Base-by-base conservation (phyloP, 2,888 invertebrate genomes). In the Drosophila suboccidentalis region DNA sequence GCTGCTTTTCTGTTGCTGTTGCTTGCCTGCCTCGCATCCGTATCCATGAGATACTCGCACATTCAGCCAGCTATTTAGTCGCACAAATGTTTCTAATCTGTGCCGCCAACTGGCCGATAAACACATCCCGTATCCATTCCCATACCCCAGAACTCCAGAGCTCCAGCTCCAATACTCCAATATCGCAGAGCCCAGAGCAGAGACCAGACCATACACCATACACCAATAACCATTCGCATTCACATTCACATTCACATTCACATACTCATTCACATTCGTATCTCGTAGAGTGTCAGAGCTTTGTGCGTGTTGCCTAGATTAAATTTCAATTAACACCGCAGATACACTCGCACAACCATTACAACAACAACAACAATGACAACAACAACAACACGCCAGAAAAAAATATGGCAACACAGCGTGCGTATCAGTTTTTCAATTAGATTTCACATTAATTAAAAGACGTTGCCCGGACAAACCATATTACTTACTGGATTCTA, bases 11-110 rank as follows among this genome's bases (percentile, higher is more conserved):
- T 44, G 49, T 3, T 26, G 53, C 51, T 26, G 53, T 17, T 54
- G 29, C 13, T 44, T 46, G 34, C 15, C 44, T 58, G 46, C 57
- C 53, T 51, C 61, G 85, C 78, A 87, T 87, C 82, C 82, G 85
- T 77, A 86, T 78, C 86, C 82, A 73, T 82, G 67, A 79, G 80
- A 82, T 76, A 85, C 82, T 57, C 60, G 26, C 58, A 47, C 58
- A 75, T 77, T 69, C 53, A 68, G 68, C 72, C 43, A 69, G 70
- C 86, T 72, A 82, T 86, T 82, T 82, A 80, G 78, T 72, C 80
- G 71, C 80, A 86, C 83, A 83, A 85, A 84, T 83, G 87, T 83
- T 83, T 87, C 87, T 87, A 83, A 83, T 83, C 83, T 87, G 84
- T 78, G 84, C 84, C 82, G 83, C 71, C 74, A 70, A 65, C 68